Evolutionary conservation across 2,888 invertebrate species (phyloP), one percentile per base, ranked within the genome.

Genomic region (Tinea trinotella): DNA sequence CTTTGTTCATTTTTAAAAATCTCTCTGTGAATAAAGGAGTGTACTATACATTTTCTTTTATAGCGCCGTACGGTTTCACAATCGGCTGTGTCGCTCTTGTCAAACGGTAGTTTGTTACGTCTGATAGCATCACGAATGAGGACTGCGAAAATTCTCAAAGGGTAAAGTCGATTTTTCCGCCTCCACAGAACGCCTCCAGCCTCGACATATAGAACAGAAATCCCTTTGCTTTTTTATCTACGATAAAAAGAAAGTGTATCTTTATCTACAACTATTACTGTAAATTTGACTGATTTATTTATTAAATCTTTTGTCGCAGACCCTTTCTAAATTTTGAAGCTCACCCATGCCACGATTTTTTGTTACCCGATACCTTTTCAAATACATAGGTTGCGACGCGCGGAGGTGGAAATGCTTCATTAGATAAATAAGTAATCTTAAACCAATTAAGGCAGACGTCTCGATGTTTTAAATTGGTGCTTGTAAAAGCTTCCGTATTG

Each of bases 61-160:
- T n/a, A n/a, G n/a, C n/a, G n/a, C n/a, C n/a, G 40, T 40, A 40
- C 13, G 40, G 48, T 18, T 48, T 48, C 3, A 18, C 19, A 48
- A 48, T 48, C 20, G 19, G 48, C 48, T 24, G 50, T 50, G 50
- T 50, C 24, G 24, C 9, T 48, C 48, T 24, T 24, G 50, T 46
- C 46, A 46, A 46, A 18, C 52, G 53, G 19, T 40, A 53, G 40
- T 53, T 53, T 40, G 35, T 53, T 53, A 53, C 13, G 13, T 12
- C 19, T 36, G 53, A 53, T 53, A 53, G 40, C 44, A 53, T 53
- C 53, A 30, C 35, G 52, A 53, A 53, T 36, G 44, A 40, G 53
- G 7, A 18, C 40, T 17, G 52, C 53, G 44, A 36, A 53, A 53
- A 20, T 40, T 40, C 13, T 36, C 36, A 36, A 53, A 40, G 52